phyloP scores from a whole-genome alignment of 30 jellyfish, hydroid and myxozoan species.

The Aurelia sp. region DNA sequence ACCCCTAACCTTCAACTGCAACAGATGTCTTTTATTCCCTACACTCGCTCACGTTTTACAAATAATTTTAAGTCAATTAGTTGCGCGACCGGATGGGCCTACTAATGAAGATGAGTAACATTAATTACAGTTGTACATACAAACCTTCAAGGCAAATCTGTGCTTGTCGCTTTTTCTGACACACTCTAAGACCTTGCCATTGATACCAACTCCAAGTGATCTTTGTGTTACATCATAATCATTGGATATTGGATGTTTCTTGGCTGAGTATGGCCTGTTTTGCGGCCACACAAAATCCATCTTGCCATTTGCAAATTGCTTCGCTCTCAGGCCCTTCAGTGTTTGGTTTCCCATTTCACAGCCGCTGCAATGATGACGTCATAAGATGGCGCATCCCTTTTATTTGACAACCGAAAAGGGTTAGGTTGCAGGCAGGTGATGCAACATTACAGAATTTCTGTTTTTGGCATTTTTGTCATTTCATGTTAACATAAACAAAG shows the following conservation, averaged over 20 bases:
- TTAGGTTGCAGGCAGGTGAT: too few relatives aligned
- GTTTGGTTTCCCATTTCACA: constrained; percentile 73
- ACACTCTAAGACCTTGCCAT: constrained; percentile 96
- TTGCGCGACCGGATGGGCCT: too few relatives aligned
- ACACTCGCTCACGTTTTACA: too few relatives aligned
- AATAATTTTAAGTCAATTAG: too few relatives aligned
- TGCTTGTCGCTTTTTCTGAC: constrained; percentile 76
- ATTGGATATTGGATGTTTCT: constrained; percentile 75
- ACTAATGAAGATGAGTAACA: too few relatives aligned
- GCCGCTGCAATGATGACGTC: constrained; percentile 5
- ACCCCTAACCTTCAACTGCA: too few relatives aligned
- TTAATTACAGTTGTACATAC: neutral
- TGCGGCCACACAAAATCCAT: constrained; percentile 96
- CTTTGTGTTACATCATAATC: constrained; percentile 85
- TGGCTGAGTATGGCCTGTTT: constrained; percentile 87
- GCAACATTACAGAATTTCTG: too few relatives aligned
- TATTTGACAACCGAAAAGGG: too few relatives aligned
- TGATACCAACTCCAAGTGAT: constrained; percentile 96
- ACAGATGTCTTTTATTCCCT: too few relatives aligned
- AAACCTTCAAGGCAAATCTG: constrained; percentile 93
- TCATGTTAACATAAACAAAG: too few relatives aligned
- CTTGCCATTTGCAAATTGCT: constrained; percentile 28
- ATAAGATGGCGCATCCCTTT: neutral
- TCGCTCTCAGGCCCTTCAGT: constrained; percentile 32
- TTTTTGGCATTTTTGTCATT: too few relatives aligned